These are phyloP conservation scores for Pelvicachromis taeniatus DNA, from an alignment of 2,113 vertebrate genomes.

Conservation along the genomic window DNA sequence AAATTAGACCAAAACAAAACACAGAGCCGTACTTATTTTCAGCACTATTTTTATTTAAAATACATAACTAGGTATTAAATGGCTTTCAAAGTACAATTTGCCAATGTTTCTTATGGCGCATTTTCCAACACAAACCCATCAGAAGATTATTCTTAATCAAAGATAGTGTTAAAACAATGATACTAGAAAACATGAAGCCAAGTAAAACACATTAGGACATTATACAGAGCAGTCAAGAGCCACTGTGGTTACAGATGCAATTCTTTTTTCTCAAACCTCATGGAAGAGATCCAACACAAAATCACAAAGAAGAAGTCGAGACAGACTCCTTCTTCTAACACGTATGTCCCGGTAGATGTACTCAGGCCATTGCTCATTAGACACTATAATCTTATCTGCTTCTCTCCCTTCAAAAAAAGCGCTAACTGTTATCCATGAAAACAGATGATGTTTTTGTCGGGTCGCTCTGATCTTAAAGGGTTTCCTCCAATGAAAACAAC, in stretches of 20 bases:
- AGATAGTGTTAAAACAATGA: not conserved
- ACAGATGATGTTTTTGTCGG: conserved; percentile 32
- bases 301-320: not conserved
- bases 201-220: not conserved
- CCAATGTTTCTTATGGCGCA: not conserved
- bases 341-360: not conserved
- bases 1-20: not conserved
- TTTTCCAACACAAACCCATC: not conserved
- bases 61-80: not conserved
- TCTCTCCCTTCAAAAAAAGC: conserved; percentile 18
- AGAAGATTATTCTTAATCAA: not conserved
- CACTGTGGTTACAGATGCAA: not conserved
- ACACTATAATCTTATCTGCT: conserved; percentile 13
- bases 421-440: conserved; percentile 35
- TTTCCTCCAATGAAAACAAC: conserved; percentile 60
- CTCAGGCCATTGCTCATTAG: conserved; percentile 14
- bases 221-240: not conserved
- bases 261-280: not conserved
- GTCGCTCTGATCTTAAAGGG: conserved; percentile 23
- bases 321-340: not conserved
- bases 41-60: not conserved
- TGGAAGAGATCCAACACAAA: not conserved
- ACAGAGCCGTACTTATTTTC: not conserved
- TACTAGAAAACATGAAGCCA: not conserved
- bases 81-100: not conserved